Evolutionary conservation across 2,797 vertebrate genomes (phyloP).

Genomic region (Acanthiza pusilla): DNA sequence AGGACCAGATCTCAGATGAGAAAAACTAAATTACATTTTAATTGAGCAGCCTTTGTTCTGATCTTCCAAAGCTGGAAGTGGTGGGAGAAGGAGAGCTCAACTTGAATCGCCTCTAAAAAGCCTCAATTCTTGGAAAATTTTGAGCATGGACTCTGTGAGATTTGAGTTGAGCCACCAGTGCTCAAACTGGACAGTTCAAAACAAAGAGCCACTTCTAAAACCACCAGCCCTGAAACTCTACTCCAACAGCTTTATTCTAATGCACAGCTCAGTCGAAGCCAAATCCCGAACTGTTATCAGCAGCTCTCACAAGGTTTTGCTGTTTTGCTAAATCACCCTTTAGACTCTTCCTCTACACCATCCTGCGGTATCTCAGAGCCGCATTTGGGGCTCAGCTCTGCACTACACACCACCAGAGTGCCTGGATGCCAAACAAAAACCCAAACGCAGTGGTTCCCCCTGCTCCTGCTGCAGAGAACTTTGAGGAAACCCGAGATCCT

Average conservation of each 20-base stretch:
- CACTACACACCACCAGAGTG: not conserved
- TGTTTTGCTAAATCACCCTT: not conserved
- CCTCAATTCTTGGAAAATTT: not conserved
- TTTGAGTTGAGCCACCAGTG: not conserved
- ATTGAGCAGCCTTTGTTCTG: not conserved
- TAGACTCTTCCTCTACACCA: not conserved
- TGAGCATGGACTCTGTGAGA: not conserved
- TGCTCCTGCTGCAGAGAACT: not conserved
- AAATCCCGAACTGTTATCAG: not conserved
- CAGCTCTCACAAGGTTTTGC: not conserved
- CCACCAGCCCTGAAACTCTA: not conserved
- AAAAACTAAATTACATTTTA: not conserved
- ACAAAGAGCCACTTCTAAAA: not conserved
- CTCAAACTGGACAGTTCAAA: not conserved
- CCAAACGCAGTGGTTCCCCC: not conserved
- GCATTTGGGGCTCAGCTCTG: not conserved
- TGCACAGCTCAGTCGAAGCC: not conserved
- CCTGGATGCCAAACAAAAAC: not conserved
- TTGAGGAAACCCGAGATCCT: fast-evolving
- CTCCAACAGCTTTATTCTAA: not conserved
- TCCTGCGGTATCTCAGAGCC: not conserved
- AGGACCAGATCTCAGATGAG: not conserved
- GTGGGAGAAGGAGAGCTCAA: not conserved
- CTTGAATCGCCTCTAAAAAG: not conserved
- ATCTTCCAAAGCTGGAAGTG: not conserved